These are phyloP conservation scores for Hirtodrosophila histrioides DNA, from an alignment of 2,888 invertebrate species.

Conservation along the genomic window DNA sequence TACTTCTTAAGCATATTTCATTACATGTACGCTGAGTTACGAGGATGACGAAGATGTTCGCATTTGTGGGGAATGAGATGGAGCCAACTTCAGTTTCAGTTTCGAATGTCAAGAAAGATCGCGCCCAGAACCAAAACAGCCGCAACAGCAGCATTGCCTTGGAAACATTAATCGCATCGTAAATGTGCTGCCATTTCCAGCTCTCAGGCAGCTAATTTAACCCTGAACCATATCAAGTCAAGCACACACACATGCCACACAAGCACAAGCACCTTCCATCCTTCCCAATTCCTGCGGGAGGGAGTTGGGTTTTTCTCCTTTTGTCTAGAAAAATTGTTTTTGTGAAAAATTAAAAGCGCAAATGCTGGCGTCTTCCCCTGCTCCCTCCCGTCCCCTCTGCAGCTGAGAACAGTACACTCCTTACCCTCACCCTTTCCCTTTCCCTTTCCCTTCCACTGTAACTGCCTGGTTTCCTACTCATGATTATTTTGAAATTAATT, in stretches of 20 bases:
- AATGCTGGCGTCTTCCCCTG: constrained; percentile 28
- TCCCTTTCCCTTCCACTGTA: background rate
- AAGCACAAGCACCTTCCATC: constrained; percentile 1
- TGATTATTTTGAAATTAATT: constrained; percentile 79
- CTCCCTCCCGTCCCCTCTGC: background rate
- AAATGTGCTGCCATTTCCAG: constrained; percentile 53
- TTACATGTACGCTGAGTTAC: constrained; percentile 51
- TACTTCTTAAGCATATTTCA: constrained; percentile 74
- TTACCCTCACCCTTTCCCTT: background rate
- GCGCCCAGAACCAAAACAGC: constrained; percentile 30
- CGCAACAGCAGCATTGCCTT: constrained; percentile 28
- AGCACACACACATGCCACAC: constrained; percentile 12
- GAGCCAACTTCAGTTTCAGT: constrained; percentile 44
- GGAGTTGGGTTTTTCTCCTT: constrained; percentile 36
- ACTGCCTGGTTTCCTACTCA: constrained; percentile 48
- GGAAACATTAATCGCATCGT: constrained; percentile 74
- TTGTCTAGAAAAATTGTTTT: constrained; percentile 52
- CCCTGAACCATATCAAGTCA: constrained; percentile 60
- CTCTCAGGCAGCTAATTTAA: constrained; percentile 70
- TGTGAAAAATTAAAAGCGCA: constrained; percentile 58
- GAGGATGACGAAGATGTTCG: constrained; percentile 18
- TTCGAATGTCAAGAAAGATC: constrained; percentile 74
- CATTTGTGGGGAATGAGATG: constrained; percentile 11
- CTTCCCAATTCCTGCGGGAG: constrained; percentile 18
- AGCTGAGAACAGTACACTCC: constrained; percentile 1